Conservation (phyloP, 1,140 invertebrate genomes). For the Acromyrmex echinatior region DNA sequence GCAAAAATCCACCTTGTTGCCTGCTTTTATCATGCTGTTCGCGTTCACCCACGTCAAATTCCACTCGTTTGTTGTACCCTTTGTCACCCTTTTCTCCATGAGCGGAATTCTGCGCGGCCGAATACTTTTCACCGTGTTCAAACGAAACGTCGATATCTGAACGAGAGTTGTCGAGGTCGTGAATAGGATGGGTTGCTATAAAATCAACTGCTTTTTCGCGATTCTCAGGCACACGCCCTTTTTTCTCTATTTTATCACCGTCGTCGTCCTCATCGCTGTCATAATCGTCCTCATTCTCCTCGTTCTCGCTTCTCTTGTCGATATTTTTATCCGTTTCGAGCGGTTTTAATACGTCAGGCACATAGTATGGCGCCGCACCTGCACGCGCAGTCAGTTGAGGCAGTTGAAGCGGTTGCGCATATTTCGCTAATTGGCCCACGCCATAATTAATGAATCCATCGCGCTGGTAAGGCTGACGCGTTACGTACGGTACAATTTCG, state of each 20-base stretch:
- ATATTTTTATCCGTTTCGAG: background rate
- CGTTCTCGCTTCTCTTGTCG: background rate
- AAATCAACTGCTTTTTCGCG: background rate
- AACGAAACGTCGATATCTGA: constrained; percentile 25
- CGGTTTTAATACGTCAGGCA: background rate
- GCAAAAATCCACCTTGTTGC: constrained; percentile 75
- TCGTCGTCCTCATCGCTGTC: constrained; percentile 14
- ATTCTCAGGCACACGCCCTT: constrained; percentile 9
- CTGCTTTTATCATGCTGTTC: constrained; percentile 80
- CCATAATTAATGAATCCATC: constrained; percentile 60
- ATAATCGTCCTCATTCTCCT: background rate
- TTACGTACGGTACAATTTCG: constrained; percentile 29
- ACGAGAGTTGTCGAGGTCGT: background rate
- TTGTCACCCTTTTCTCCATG: constrained; percentile 88
- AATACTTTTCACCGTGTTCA: constrained; percentile 26
- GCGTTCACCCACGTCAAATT: constrained; percentile 86
- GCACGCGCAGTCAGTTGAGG: constrained; percentile 35
- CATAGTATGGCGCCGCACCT: constrained; percentile 52
- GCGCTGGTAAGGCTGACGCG: constrained; percentile 46
- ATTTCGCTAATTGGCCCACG: constrained; percentile 43
- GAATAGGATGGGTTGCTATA: background rate
- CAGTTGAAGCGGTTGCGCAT: background rate
- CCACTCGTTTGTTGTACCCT: constrained; percentile 88
- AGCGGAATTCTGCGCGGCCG: constrained; percentile 86
- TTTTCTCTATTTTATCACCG: constrained; percentile 29